A percentile compares a stretch with the other conserved stretches of the same genome.
Conservation (phyloP, 2,888 invertebrate genomes). For the Margaritifera margaritifera region DNA sequence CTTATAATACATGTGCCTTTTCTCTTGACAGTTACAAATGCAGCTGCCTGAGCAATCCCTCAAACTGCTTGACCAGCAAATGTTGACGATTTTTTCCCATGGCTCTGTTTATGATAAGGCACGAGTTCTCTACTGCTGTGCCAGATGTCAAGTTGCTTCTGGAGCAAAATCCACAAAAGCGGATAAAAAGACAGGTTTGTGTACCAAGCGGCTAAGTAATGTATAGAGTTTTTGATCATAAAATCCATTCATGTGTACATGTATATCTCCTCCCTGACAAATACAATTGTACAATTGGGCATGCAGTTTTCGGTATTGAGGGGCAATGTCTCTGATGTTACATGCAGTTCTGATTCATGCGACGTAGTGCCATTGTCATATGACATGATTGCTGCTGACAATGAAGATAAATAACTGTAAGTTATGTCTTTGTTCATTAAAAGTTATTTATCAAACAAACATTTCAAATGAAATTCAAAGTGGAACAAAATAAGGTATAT, state of each 20-base stretch:
- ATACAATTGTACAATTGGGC: too few relatives aligned
- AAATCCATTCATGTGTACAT: neutral
- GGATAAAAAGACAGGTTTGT: constrained; percentile 72
- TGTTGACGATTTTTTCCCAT: constrained; percentile 84
- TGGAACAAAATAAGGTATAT: too few relatives aligned
- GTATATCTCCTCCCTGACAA: too few relatives aligned
- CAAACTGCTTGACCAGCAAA: constrained; percentile 80
- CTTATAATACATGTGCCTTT: constrained; percentile 11
- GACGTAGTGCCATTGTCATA: too few relatives aligned
- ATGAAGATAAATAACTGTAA: too few relatives aligned
- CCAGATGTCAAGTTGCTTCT: constrained; percentile 84
- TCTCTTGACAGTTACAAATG: constrained; percentile 79
- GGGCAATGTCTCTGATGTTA: too few relatives aligned
- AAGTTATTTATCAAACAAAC: too few relatives aligned
- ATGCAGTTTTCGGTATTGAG: too few relatives aligned
- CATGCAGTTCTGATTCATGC: too few relatives aligned
- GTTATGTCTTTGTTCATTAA: too few relatives aligned
- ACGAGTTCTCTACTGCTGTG: constrained; percentile 83
- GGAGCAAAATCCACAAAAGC: constrained; percentile 19
- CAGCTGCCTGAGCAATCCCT: constrained; percentile 85
- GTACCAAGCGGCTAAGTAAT: neutral
- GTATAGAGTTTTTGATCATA: neutral
- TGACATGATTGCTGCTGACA: too few relatives aligned
- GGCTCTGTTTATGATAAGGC: constrained; percentile 88
- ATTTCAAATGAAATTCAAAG: too few relatives aligned